phyloP scores from a whole-genome alignment of 37 sponge, comb jelly and placozoan species.

The Hexactinellida sp. region DNA sequence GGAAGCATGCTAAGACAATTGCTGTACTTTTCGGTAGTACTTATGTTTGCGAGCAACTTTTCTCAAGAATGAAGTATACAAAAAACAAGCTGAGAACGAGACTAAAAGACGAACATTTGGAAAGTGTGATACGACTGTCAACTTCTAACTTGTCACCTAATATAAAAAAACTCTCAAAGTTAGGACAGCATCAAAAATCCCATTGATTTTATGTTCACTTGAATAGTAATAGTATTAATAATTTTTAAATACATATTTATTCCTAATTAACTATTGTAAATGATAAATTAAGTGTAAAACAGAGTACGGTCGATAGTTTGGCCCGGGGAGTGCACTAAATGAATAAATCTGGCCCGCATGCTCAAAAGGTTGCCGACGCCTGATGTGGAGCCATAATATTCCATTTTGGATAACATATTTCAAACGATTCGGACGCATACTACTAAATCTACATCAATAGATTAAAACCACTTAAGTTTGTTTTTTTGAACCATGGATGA shows the following conservation, averaged over 20 bases:
- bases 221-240: not conserved
- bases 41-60: constrained; percentile 12
- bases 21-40: not conserved
- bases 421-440: too few species aligned
- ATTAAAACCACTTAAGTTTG: too few species aligned
- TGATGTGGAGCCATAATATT: too few species aligned
- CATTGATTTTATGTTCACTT: not conserved
- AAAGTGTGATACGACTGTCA: not conserved
- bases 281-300: not conserved
- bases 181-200: not conserved
- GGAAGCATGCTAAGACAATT: constrained; percentile 1
- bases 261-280: not conserved
- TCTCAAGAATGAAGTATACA: constrained; percentile 2
- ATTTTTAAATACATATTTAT: not conserved
- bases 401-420: too few species aligned
- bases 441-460: too few species aligned
- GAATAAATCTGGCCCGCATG: not conserved
- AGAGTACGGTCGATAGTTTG: not conserved
- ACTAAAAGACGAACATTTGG: not conserved
- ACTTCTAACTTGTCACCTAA: not conserved
- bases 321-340: not conserved
- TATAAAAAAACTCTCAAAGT: not conserved
- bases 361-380: not conserved
- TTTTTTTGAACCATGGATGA: too few species aligned
- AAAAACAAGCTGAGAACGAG: not conserved